Percentiles rank a stretch among this genome's conserved stretches.
Evolutionary conservation across 2,888 invertebrate species (phyloP).

Genomic region (Tipula helvola): DNA sequence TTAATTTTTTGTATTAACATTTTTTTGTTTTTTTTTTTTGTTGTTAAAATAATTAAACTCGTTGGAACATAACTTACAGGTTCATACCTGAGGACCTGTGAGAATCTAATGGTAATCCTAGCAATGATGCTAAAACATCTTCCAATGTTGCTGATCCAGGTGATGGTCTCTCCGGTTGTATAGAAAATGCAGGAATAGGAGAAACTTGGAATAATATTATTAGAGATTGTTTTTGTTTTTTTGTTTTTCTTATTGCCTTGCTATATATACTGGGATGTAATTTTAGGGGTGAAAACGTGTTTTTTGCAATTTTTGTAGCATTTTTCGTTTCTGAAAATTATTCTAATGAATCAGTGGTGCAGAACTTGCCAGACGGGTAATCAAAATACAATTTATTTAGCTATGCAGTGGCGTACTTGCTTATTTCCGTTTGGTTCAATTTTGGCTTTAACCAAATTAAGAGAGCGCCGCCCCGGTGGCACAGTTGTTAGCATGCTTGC

Average conservation of each 20-base stretch:
- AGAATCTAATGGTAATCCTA: conserved; percentile 67
- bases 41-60: conserved; percentile 15
- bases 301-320: not conserved
- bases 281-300: not conserved
- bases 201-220: not conserved
- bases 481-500: no score
- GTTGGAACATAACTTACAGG: conserved; percentile 59
- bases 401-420: not conserved
- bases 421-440: not conserved
- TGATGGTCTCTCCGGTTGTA: conserved; percentile 9
- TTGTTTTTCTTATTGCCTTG: not conserved
- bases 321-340: not conserved
- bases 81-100: conserved; percentile 63
- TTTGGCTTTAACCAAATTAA: no score
- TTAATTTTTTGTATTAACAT: not conserved
- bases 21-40: conserved; percentile 14
- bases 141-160: conserved; percentile 73
- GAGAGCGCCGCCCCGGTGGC: no score
- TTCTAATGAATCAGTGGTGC: not conserved
- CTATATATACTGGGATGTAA: not conserved
- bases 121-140: conserved; percentile 84
- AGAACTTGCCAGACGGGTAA: not conserved
- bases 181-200: conserved; percentile 9
- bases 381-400: not conserved
- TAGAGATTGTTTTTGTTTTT: not conserved